These are phyloP conservation scores for Acholoe squamosa DNA, from an alignment of 2,888 invertebrate species.

Conservation along the genomic window DNA sequence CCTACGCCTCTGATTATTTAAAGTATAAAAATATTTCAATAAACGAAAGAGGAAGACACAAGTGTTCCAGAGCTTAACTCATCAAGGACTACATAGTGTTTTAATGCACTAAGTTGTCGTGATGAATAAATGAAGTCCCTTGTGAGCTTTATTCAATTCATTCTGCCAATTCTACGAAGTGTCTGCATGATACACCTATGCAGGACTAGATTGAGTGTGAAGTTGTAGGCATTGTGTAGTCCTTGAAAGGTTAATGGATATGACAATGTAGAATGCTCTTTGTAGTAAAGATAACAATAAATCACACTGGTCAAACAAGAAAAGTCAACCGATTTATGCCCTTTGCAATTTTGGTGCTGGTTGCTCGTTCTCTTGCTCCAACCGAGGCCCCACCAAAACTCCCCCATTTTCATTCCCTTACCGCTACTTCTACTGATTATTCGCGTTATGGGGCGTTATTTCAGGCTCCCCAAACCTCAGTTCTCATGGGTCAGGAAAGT, in stretches of 20 bases:
- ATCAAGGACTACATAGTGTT: too few relatives aligned
- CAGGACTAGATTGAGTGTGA: too few relatives aligned
- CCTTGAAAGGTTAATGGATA: too few relatives aligned
- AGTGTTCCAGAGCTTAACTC: background rate
- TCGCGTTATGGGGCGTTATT: background rate
- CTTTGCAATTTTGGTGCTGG: conserved; percentile 44
- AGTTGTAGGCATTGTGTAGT: too few relatives aligned
- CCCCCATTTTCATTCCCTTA: background rate
- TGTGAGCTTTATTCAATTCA: too few relatives aligned
- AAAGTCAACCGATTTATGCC: conserved; percentile 27
- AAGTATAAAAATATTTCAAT: too few relatives aligned
- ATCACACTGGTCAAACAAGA: conserved; percentile 3
- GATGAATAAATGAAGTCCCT: too few relatives aligned
- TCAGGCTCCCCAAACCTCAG: conserved; percentile 65
- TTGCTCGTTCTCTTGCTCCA: conserved; percentile 30
- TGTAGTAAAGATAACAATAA: background rate
- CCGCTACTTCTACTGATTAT: conserved; percentile 6
- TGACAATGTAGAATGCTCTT: background rate
- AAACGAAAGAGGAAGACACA: conserved; percentile 30
- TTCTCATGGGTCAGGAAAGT: conserved; percentile 70
- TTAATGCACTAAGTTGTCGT: too few relatives aligned
- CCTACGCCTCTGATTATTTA: too few relatives aligned
- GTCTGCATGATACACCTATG: too few relatives aligned
- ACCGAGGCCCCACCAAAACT: background rate
- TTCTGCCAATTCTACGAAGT: too few relatives aligned